These are phyloP conservation scores for Lampris megalopsis DNA, from an alignment of 2,113 vertebrate species.

Conservation along the genomic window DNA sequence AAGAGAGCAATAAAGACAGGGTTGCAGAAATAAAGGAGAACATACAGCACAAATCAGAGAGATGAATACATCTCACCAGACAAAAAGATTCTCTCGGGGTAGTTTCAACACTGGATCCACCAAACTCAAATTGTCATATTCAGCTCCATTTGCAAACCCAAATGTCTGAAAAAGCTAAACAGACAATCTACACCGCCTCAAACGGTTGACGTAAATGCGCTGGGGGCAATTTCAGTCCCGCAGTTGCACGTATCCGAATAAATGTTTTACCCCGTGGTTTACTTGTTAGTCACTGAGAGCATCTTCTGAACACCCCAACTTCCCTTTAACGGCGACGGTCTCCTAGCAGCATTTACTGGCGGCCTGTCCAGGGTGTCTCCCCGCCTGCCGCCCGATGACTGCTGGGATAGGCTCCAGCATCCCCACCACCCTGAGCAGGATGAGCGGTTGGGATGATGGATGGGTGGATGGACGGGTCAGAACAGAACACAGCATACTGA, in stretches of 20 bases:
- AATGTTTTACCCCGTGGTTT: conserved; percentile 52
- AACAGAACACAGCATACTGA: no score
- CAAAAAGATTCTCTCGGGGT: conserved; percentile 57
- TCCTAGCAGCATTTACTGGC: no score
- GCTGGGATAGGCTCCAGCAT: no score
- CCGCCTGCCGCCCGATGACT: no score
- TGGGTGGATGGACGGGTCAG: no score
- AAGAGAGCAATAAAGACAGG: conserved; percentile 63
- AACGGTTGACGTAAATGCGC: conserved; percentile 40
- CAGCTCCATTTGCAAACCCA: conserved; percentile 50
- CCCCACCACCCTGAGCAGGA: no score
- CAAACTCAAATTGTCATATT: conserved; percentile 58
- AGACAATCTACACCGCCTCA: conserved; percentile 45
- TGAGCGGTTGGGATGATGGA: no score
- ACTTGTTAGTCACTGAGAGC: conserved; percentile 46
- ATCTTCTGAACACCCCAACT: no score
- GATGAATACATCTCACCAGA: conserved; percentile 67
- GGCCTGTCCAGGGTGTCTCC: no score
- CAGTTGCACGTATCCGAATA: conserved; percentile 50
- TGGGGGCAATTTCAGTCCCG: conserved; percentile 31
- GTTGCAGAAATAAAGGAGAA: no score
- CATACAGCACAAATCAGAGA: conserved; percentile 66
- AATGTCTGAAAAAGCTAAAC: conserved; percentile 57
- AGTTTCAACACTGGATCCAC: conserved; percentile 52
- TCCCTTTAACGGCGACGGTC: no score